Evolutionary conservation across 2,113 vertebrate species (phyloP).

Genomic region (Phoxinus phoxinus): DNA sequence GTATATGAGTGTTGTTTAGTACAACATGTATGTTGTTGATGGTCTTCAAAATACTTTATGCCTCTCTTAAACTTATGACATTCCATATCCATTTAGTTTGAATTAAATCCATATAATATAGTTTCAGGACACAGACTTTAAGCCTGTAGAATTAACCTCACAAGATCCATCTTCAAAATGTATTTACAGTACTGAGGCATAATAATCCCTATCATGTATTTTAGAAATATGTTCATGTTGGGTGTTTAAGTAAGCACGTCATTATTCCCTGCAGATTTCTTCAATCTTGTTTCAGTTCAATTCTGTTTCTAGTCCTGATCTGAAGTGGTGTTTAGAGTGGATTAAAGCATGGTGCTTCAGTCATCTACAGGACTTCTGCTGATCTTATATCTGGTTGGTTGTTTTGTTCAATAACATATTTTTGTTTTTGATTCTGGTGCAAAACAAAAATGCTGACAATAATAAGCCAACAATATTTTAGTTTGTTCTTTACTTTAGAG

Average conservation of each 20-base stretch:
- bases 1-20: background rate
- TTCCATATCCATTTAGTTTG: background rate
- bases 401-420: conserved; percentile 27
- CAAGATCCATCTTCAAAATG: background rate
- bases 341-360: conserved; percentile 70
- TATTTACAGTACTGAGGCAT: background rate
- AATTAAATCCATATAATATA: conserved; percentile 13
- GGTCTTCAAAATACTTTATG: background rate
- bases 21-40: background rate
- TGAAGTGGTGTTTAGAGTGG: conserved; percentile 82
- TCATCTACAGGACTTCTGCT: conserved; percentile 32
- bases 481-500: background rate
- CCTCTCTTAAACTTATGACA: background rate
- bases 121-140: background rate
- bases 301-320: conserved; percentile 83
- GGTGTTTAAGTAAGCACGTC: conserved; percentile 82
- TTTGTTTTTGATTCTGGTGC: background rate
- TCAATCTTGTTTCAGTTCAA: conserved; percentile 75
- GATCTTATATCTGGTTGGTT: background rate
- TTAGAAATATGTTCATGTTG: conserved; percentile 52
- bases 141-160: conserved; percentile 7
- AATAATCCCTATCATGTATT: conserved; percentile 35
- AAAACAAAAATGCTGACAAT: background rate
- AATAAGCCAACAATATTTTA: background rate
- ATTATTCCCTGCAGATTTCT: conserved; percentile 81